Evolutionary conservation across 2,888 invertebrate species (phyloP), one percentile per base, ranked within the genome.

Genomic region (Xanthia icteritia): DNA sequence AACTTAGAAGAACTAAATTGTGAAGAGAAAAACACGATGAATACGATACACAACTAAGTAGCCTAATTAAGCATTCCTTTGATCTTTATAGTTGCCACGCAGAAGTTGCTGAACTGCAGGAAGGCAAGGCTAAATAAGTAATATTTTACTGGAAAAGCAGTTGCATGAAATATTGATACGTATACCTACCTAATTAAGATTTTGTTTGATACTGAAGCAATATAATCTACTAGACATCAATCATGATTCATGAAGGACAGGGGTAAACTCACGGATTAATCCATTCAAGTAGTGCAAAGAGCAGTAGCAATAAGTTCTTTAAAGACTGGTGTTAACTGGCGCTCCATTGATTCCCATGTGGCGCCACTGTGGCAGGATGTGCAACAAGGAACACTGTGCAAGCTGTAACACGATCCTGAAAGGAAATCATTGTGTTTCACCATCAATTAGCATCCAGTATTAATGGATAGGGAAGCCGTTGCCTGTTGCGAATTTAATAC

Each of bases 401-500:
- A 45, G 48, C 63, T 77, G 89, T 70, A 88, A 89, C 76, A 61
- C 60, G 81, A 89, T 86, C 85, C 42, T 79, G 78, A 89, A 85
- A 88, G 89, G 90, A 87, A 87, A 84, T 85, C 86, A 81, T 89
- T 86, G 81, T 83, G 67, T 89, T 88, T 82, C 86, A 83, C 76
- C 71, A 81, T 77, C 73, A 78, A 86, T 84, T 78, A 73, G 72
- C 69, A 54, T 74, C 27, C 70, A 58, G 66, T 67, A 72, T 87
- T 79, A 67, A 73, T 74, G 76, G 48, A 73, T 69, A 68, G 72
- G 73, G 51, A 75, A 77, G 58, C 39, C n/a, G 42, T 77, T 73
- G 84, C 65, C 39, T 31, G 63, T 76, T 81, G 88, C 84, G 65
- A 79, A 81, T 81, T 71, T 64, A 60, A 56, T 86, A 48, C 51